Evolutionary conservation across 2,113 vertebrate species (phyloP).

Genomic region (Kryptolebias marmoratus): DNA sequence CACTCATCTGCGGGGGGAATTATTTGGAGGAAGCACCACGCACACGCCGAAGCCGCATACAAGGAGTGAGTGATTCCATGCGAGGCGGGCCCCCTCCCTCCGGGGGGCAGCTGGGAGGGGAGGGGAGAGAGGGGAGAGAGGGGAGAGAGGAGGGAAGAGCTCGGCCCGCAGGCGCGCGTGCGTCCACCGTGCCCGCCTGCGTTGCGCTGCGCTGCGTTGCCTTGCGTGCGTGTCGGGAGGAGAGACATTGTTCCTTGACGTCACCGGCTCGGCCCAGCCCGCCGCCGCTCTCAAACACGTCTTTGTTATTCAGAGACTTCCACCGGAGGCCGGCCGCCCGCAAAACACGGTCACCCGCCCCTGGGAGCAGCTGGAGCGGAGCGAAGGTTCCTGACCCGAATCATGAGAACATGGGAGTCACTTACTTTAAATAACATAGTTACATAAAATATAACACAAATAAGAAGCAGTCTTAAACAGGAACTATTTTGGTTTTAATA

Average conservation of each 20-base stretch:
- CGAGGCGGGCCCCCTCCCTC: slow-evolving; percentile 65
- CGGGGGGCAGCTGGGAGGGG: slow-evolving; percentile 6
- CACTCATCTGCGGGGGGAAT: no score
- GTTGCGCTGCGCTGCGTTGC: no score
- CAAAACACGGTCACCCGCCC: slow-evolving; percentile 86
- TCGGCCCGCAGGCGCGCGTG: slow-evolving; percentile 55
- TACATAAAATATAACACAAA: no score
- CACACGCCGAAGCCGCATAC: slow-evolving; percentile 41
- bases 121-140: no score
- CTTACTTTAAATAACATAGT: no score
- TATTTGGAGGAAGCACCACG: neutral
- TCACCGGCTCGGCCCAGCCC: slow-evolving; percentile 86
- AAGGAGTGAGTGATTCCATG: slow-evolving; percentile 69
- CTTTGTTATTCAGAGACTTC: slow-evolving; percentile 98
- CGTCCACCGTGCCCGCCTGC: slow-evolving; percentile 32
- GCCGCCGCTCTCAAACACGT: slow-evolving; percentile 92
- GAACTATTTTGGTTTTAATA: no score
- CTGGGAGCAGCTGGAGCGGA: slow-evolving; percentile 55
- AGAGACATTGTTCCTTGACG: slow-evolving; percentile 96
- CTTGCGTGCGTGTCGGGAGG: slow-evolving; percentile 71
- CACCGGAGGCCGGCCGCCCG: slow-evolving; percentile 83
- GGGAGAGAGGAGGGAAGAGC: slow-evolving; percentile 45
- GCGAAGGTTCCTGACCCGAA: neutral
- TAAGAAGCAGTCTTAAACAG: no score
- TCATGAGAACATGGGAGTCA: no score